Conservation (phyloP, 2,888 invertebrate genomes). For the Bellardia pandia region DNA sequence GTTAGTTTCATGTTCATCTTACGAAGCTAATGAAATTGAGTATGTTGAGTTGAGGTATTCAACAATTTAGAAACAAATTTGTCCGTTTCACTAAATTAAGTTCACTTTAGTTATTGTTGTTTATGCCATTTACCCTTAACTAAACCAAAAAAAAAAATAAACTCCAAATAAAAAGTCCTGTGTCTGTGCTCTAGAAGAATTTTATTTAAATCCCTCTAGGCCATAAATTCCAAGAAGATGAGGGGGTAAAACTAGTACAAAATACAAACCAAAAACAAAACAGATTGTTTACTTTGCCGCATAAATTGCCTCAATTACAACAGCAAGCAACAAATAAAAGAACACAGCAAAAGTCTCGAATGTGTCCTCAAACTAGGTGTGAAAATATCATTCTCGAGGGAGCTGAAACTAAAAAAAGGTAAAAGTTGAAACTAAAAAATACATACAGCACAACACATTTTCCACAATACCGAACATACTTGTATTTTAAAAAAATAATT, state of each 20-base stretch:
- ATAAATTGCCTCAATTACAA: constrained; percentile 14
- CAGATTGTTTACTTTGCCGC: constrained; percentile 24
- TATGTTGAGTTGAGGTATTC: background rate
- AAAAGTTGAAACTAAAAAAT: background rate
- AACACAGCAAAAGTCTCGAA: constrained; percentile 17
- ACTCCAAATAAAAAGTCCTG: background rate
- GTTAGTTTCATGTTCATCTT: background rate
- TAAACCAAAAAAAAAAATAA: background rate
- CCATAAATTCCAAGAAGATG: constrained; percentile 17
- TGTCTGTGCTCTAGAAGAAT: background rate
- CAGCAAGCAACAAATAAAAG: background rate
- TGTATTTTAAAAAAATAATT: background rate
- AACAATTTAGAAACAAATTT: constrained; percentile 18
- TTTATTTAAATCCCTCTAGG: constrained; percentile 26
- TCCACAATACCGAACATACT: background rate
- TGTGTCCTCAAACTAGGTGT: constrained; percentile 38
- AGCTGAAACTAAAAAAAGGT: background rate
- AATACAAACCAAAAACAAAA: constrained; percentile 1
- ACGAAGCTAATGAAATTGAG: background rate
- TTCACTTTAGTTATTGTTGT: background rate
- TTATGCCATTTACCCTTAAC: background rate
- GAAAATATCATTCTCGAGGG: constrained; percentile 36
- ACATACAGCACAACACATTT: background rate
- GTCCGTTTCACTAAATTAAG: constrained; percentile 31
- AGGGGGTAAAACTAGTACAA: constrained; percentile 22